phyloP scores from a whole-genome alignment of 2,888 invertebrate species.

The Pilophorus perplexus region DNA sequence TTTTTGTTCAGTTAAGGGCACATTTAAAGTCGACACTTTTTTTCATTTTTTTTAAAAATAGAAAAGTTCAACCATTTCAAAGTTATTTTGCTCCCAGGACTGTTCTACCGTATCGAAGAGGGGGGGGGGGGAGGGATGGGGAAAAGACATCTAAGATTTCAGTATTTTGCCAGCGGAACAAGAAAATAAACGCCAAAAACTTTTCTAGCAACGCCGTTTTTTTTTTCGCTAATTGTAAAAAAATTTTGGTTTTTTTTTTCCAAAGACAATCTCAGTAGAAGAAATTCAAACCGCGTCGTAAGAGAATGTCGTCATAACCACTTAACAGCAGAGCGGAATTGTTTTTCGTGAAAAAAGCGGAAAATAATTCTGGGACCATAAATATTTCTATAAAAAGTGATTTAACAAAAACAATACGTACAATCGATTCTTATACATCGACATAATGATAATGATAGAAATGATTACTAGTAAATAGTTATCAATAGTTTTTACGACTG shows the following conservation, averaged over 20 bases:
- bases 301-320: too few relatives aligned
- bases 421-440: constrained; percentile 31
- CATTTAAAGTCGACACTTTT: constrained; percentile 26
- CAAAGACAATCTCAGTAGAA: too few relatives aligned
- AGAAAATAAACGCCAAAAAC: too few relatives aligned
- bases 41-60: constrained; percentile 25
- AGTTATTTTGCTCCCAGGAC: constrained; percentile 41
- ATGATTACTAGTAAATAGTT: constrained; percentile 36
- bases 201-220: too few relatives aligned
- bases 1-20: constrained; percentile 24
- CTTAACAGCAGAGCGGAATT: constrained; percentile 8
- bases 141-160: too few relatives aligned
- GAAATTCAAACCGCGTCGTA: too few relatives aligned
- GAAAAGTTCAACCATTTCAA: constrained; percentile 27
- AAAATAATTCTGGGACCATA: constrained; percentile 24
- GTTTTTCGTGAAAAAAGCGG: constrained; percentile 24
- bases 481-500: constrained; percentile 30
- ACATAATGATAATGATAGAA: constrained; percentile 36
- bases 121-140: too few relatives aligned
- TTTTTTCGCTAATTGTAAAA: too few relatives aligned
- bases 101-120: constrained; percentile 39
- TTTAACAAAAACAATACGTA: constrained; percentile 26
- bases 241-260: too few relatives aligned
- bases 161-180: too few relatives aligned
- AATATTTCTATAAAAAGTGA: constrained; percentile 32